phyloP scores from a whole-genome alignment of 2,888 invertebrate genomes.

The Philonicus albiceps region DNA sequence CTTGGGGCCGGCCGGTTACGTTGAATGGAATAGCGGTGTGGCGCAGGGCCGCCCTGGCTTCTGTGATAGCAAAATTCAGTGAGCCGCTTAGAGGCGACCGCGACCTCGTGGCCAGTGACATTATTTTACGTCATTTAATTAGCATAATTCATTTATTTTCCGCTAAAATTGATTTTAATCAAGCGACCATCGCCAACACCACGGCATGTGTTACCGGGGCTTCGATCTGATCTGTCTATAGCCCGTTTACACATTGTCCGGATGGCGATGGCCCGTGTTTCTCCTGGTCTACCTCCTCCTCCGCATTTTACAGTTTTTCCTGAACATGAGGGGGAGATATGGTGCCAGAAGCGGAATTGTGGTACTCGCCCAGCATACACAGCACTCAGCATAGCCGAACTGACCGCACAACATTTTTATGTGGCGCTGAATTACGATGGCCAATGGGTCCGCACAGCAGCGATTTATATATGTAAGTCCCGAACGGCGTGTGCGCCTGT shows the following conservation, averaged over 20 bases:
- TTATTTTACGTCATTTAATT: constrained; percentile 37
- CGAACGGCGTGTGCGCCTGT: background rate
- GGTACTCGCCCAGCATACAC: background rate
- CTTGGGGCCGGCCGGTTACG: background rate
- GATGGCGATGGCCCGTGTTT: background rate
- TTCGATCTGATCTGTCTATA: constrained; percentile 10
- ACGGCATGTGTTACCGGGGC: background rate
- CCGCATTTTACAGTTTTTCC: background rate
- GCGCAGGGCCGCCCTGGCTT: background rate
- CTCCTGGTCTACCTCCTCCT: background rate
- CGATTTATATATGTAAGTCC: constrained; percentile 15
- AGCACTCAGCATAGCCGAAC: background rate
- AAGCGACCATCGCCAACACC: constrained; percentile 27
- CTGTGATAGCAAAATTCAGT: background rate
- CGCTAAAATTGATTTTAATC: constrained; percentile 39
- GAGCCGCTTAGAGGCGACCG: background rate
- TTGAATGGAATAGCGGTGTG: background rate
- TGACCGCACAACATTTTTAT: constrained; percentile 28
- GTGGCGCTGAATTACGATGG: constrained; percentile 33
- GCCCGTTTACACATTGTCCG: constrained; percentile 17
- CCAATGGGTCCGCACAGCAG: background rate
- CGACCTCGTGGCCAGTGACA: constrained; percentile 3
- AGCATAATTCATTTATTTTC: constrained; percentile 38
- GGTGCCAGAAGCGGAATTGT: background rate
- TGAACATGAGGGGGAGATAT: background rate